Evolutionary conservation across 2,113 vertebrate species (phyloP).

Genomic region (Paralichthys olivaceus): DNA sequence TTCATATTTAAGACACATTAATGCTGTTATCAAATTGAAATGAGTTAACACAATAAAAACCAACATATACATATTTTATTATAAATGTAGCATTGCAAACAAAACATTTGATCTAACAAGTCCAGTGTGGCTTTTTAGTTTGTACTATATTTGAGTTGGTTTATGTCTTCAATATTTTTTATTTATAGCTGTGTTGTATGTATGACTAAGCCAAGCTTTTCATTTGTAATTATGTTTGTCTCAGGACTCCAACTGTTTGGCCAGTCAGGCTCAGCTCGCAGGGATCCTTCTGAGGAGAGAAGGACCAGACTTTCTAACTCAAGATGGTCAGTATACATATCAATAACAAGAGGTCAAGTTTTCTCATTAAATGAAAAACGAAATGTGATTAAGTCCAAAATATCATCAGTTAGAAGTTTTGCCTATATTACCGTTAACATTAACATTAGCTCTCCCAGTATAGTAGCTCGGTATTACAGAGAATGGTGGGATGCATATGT

Average conservation of each 20-base stretch:
- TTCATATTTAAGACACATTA: too few species aligned
- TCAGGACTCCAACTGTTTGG: slow-evolving; percentile 92
- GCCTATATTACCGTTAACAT: not conserved
- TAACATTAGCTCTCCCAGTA: too few species aligned
- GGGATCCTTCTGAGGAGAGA: slow-evolving; percentile 91
- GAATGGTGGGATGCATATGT: not conserved
- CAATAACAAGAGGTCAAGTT: not conserved
- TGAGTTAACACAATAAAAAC: too few species aligned
- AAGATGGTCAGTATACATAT: slow-evolving; percentile 86
- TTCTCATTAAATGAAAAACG: not conserved
- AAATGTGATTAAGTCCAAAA: not conserved
- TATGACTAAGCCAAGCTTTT: not conserved
- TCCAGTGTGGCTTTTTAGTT: not conserved
- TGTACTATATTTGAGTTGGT: not conserved
- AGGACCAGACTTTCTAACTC: slow-evolving; percentile 90
- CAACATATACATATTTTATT: too few species aligned
- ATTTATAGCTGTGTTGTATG: not conserved
- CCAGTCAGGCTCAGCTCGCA: slow-evolving; percentile 91
- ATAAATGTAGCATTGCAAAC: too few species aligned
- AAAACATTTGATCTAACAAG: too few species aligned
- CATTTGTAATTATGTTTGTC: slow-evolving; percentile 1
- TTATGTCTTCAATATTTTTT: not conserved
- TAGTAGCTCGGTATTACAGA: too few species aligned
- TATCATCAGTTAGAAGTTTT: not conserved
- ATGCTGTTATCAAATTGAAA: too few species aligned